Conservation (phyloP, 2,797 vertebrate species). For the Gephyroberyx darwinii region DNA sequence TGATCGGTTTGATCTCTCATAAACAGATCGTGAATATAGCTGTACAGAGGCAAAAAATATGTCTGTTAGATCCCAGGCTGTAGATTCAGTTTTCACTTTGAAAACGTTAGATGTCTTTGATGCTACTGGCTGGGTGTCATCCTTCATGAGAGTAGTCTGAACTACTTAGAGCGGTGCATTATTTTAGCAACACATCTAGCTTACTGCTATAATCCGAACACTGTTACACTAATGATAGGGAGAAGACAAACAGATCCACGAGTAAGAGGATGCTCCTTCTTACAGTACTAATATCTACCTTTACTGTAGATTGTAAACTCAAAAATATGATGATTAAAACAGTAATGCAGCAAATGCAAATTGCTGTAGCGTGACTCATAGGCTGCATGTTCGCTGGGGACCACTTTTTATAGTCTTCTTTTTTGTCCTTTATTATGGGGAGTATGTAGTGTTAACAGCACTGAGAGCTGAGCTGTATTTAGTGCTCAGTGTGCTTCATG, state of each 20-base stretch:
- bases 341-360: not conserved
- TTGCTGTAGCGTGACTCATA: not conserved
- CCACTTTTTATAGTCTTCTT: slow-evolving; percentile 4
- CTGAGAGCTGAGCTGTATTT: slow-evolving; percentile 49
- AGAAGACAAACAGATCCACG: slow-evolving; percentile 9
- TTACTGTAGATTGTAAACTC: not conserved
- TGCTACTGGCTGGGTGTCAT: slow-evolving; percentile 53
- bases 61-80: slow-evolving; percentile 47
- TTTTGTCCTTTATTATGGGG: slow-evolving; percentile 15
- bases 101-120: slow-evolving; percentile 60
- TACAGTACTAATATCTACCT: not conserved
- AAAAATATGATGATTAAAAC: slow-evolving; percentile 7
- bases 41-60: slow-evolving; percentile 24
- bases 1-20: slow-evolving; percentile 38
- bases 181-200: too few relatives aligned
- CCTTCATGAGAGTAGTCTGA: slow-evolving; percentile 45
- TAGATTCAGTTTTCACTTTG: slow-evolving; percentile 51
- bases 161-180: slow-evolving; percentile 33
- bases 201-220: slow-evolving; percentile 42
- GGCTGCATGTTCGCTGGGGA: slow-evolving; percentile 7
- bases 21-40: slow-evolving; percentile 34
- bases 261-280: not conserved
- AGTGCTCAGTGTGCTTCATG: slow-evolving; percentile 44
- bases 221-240: slow-evolving; percentile 31
- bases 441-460: slow-evolving; percentile 22